Evolutionary conservation across 2,888 invertebrate genomes (phyloP), one percentile per base, ranked within the genome.

Genomic region (Sthenelais limicola): DNA sequence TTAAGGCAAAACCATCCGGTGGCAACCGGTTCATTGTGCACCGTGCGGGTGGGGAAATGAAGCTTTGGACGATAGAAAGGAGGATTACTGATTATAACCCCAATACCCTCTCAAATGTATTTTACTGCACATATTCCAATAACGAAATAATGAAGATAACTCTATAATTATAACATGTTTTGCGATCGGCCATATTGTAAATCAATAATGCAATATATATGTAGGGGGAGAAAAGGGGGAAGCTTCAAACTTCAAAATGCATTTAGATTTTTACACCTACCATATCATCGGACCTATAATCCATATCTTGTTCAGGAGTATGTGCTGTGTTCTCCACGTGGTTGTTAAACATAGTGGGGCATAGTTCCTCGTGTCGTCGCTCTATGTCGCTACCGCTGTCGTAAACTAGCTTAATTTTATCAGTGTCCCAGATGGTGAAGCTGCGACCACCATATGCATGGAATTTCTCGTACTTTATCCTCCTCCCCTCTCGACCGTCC

Each of bases 241-340:
- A 43, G 12, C 47, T 43, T 12, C 47, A 43, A 43, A 12, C 12
- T 43, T 43, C 47, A 43, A 18, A 12, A 43, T 12, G 47, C n/a
- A 43, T 43, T 15, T 43, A 43, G 7, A 56, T 18, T 15, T 56
- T 7, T 4, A 7, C 5, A 9, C 52, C 38, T 38, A 76, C 77
- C 75, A 67, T 76, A 30, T 74, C 49, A 35, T 76, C 79, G 0
- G 78, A 79, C n/a, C 73, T 54, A 5, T 30, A 33, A 33, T 78
- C 78, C 33, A 12, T 30, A 12, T 74, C 67, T 12, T 48, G 35
- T 5, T 24, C 54, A 5, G 73, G 71, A 15, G 28, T 48, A 26
- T 69, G 26, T 3, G 48, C 30, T 1, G 21, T 43, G 2, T 33
- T 28, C 35, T 52, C 54, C 12, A 30, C 48, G 26, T 74, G 54